Conservation (phyloP, 2,113 vertebrate species). For the Tor tambroides region DNA sequence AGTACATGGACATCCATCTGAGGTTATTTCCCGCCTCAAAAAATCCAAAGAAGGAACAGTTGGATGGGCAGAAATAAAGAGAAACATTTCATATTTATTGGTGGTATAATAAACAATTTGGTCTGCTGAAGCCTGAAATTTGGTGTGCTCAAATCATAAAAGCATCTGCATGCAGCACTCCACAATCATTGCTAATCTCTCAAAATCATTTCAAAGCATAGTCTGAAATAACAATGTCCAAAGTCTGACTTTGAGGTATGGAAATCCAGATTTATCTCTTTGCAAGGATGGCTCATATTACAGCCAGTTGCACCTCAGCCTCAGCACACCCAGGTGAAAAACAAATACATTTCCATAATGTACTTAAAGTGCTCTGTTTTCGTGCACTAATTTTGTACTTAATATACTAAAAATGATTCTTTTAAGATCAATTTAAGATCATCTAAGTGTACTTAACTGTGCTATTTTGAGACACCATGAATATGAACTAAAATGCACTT, state of each 20-base stretch:
- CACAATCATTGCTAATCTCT: background rate
- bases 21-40: background rate
- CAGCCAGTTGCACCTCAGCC: slow-evolving; percentile 12
- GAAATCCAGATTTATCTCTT: slow-evolving; percentile 11
- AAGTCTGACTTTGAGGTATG: background rate
- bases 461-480: too few relatives aligned
- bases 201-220: background rate
- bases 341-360: too few relatives aligned
- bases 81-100: slow-evolving; percentile 4
- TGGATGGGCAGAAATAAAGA: background rate
- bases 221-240: background rate
- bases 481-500: too few relatives aligned
- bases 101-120: background rate
- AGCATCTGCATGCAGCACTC: background rate
- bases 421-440: too few relatives aligned
- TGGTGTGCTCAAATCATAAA: background rate
- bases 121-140: slow-evolving; percentile 5
- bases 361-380: too few relatives aligned
- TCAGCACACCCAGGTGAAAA: too few relatives aligned
- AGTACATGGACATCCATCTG: background rate
- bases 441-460: too few relatives aligned
- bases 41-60: background rate
- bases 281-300: slow-evolving; percentile 33
- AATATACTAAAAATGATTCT: too few relatives aligned
- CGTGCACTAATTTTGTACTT: too few relatives aligned